Conservation (phyloP, 2,113 vertebrate species). For the Apodemus sylvaticus region DNA sequence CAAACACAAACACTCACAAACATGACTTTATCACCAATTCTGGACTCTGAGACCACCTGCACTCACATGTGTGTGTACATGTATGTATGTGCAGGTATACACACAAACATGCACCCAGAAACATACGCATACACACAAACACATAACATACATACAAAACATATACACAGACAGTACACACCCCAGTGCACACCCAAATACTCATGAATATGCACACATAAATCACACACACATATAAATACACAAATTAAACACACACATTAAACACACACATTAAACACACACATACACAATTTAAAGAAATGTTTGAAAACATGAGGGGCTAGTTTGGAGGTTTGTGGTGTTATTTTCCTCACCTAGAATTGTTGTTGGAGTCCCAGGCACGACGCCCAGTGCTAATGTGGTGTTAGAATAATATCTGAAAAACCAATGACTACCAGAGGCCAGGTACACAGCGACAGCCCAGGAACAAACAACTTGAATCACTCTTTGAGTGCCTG, state of each 20-base stretch:
- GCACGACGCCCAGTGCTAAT: background rate
- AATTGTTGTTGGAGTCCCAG: background rate
- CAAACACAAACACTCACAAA: too few species aligned
- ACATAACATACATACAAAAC: too few species aligned
- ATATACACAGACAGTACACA: too few species aligned
- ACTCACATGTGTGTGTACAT: too few species aligned
- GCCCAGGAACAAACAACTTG: background rate
- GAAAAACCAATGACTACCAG: background rate
- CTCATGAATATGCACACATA: too few species aligned
- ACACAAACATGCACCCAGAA: too few species aligned
- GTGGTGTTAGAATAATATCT: background rate
- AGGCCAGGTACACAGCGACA: background rate
- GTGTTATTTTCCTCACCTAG: background rate
- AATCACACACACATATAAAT: background rate
- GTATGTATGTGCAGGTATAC: too few species aligned
- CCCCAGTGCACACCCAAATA: too few species aligned
- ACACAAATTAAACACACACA: background rate
- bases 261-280: too few species aligned
- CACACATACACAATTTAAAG: background rate
- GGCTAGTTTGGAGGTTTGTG: background rate
- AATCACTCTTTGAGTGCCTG: background rate
- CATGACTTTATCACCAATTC: too few species aligned
- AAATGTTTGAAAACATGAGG: background rate
- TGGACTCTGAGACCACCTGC: too few species aligned
- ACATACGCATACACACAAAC: too few species aligned